Percentiles rank a stretch among this genome's conserved stretches.
These are phyloP conservation scores for Chrysodeixis includens DNA, from an alignment of 2,888 invertebrate species.

Conservation along the genomic window DNA sequence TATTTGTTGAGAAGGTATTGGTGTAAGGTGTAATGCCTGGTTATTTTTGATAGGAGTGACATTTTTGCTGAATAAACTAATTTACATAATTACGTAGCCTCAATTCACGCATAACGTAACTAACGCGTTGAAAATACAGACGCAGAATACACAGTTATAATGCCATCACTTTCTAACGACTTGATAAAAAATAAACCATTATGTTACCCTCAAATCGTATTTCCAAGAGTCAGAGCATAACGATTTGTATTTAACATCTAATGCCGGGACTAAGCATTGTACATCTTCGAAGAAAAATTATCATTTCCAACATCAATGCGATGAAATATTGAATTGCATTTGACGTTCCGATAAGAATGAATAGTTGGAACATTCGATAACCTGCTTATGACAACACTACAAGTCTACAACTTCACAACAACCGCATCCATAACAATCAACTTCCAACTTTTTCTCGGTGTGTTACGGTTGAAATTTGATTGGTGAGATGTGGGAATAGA, in stretches of 20 bases:
- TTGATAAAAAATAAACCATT: too few species aligned
- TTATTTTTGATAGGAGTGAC: too few species aligned
- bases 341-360: slow-evolving; percentile 70
- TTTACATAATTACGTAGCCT: too few species aligned
- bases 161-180: too few species aligned
- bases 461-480: slow-evolving; percentile 34
- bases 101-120: too few species aligned
- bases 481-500: slow-evolving; percentile 24
- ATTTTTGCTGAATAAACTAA: too few species aligned
- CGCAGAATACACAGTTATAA: too few species aligned
- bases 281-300: slow-evolving; percentile 48
- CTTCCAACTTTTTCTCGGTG: neutral
- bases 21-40: too few species aligned
- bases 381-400: slow-evolving; percentile 64
- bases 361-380: slow-evolving; percentile 69
- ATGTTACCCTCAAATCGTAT: slow-evolving; percentile 17
- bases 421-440: slow-evolving; percentile 2
- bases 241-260: slow-evolving; percentile 41
- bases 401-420: slow-evolving; percentile 38
- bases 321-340: slow-evolving; percentile 62
- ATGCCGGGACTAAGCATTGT: slow-evolving; percentile 23
- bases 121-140: too few species aligned
- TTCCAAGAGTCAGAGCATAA: slow-evolving; percentile 24
- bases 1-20: too few species aligned
- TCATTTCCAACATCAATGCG: slow-evolving; percentile 54